Evolutionary conservation across 2,888 invertebrate species (phyloP).

Genomic region (Tinea pellionella): DNA sequence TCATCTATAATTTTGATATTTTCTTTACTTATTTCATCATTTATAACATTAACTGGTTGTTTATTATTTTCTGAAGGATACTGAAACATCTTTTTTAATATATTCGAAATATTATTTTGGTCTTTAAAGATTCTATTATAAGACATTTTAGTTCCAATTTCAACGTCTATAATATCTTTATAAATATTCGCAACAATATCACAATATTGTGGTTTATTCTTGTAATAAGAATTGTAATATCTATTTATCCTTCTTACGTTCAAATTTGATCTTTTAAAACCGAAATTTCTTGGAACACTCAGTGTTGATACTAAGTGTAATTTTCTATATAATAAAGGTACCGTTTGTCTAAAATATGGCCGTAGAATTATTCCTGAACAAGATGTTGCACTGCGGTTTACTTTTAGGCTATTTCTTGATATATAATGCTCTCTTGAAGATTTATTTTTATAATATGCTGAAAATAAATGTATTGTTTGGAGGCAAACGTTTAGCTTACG

Average conservation of each 20-base stretch:
- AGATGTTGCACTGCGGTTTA: background rate
- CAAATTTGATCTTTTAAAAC: slow-evolving; percentile 15
- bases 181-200: background rate
- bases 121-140: background rate
- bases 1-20: no score
- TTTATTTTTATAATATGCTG: background rate
- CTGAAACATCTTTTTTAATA: background rate
- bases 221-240: background rate
- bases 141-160: background rate
- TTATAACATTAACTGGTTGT: no score
- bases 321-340: slow-evolving; percentile 32
- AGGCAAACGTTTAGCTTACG: background rate
- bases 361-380: background rate
- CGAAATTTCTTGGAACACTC: slow-evolving; percentile 42
- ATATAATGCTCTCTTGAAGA: background rate
- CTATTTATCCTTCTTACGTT: background rate
- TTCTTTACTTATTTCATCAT: no score
- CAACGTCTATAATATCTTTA: background rate
- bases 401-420: background rate
- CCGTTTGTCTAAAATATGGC: slow-evolving; percentile 19
- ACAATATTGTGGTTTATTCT: background rate
- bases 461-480: background rate
- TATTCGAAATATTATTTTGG: background rate
- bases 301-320: slow-evolving; percentile 44
- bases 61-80: background rate